phyloP scores from a whole-genome alignment of 2,888 invertebrate genomes.

The Hipparchia semele region DNA sequence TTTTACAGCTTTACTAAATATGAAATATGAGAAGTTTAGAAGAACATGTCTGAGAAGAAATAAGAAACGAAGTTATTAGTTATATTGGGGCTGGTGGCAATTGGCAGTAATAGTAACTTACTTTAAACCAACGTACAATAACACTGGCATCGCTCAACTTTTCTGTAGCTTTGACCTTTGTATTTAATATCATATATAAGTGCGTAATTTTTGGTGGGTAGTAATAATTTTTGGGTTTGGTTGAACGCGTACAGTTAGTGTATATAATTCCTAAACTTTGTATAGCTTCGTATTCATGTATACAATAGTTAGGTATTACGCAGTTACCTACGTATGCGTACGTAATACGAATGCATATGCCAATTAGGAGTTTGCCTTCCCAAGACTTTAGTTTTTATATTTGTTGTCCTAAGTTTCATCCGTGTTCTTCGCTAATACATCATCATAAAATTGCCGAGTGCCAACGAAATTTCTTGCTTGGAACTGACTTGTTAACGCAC shows the following conservation, averaged over 20 bases:
- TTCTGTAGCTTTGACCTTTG: not conserved
- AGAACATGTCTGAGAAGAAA: conserved; percentile 3
- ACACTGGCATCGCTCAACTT: conserved; percentile 11
- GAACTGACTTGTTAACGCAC: not conserved
- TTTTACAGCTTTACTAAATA: conserved; percentile 1
- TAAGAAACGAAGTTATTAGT: not conserved
- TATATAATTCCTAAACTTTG: too few relatives aligned
- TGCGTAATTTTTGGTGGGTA: not conserved
- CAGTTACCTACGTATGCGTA: too few relatives aligned
- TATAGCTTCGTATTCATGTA: not conserved
- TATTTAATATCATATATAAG: not conserved
- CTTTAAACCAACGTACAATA: conserved; percentile 6
- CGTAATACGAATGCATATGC: too few relatives aligned
- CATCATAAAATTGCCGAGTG: too few relatives aligned
- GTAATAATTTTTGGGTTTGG: not conserved
- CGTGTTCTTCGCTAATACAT: too few relatives aligned
- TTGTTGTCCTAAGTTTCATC: too few relatives aligned
- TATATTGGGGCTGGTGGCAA: conserved; percentile 10
- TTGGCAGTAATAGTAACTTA: conserved; percentile 11
- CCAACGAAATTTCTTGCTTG: not conserved
- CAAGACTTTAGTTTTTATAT: too few relatives aligned
- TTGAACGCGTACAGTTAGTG: not conserved
- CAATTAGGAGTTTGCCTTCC: too few relatives aligned
- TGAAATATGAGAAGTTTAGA: not conserved
- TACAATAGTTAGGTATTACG: not conserved